Conservation (phyloP, 2,888 invertebrate genomes). For the Lepidocyrtoides sp. region DNA sequence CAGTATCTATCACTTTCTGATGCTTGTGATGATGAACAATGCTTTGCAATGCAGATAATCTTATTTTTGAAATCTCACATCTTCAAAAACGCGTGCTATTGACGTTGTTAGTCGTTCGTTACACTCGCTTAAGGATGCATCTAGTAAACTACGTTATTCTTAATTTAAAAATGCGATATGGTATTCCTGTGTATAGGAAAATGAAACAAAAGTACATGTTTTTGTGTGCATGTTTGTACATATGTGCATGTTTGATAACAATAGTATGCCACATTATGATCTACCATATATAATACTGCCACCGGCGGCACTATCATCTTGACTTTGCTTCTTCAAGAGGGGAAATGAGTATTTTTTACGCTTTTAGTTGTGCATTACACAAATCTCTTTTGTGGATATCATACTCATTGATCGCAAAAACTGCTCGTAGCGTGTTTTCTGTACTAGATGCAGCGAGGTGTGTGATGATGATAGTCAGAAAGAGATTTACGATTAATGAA, state of each 20-base stretch:
- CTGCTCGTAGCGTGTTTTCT: not conserved
- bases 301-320: too few species aligned
- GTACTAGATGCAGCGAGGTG: not conserved
- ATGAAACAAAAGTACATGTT: not conserved
- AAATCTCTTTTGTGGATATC: too few species aligned
- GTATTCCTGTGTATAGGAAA: not conserved
- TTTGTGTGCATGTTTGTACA: not conserved
- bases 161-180: not conserved
- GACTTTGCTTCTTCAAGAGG: not conserved
- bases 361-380: not conserved
- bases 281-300: too few species aligned
- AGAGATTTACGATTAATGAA: not conserved
- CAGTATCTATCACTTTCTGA: not conserved
- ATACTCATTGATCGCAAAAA: too few species aligned
- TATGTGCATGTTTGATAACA: not conserved
- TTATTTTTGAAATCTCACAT: conserved; percentile 40
- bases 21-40: not conserved
- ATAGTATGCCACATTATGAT: not conserved
- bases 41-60: conserved; percentile 17
- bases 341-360: not conserved
- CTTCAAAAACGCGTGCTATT: conserved; percentile 44
- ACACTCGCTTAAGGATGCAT: conserved; percentile 53
- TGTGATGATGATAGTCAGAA: conserved; percentile 31
- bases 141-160: not conserved
- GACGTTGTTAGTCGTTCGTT: conserved; percentile 37